Evolutionary conservation across 2,888 invertebrate genomes (phyloP).

Genomic region (Drosophila vallismaia): DNA sequence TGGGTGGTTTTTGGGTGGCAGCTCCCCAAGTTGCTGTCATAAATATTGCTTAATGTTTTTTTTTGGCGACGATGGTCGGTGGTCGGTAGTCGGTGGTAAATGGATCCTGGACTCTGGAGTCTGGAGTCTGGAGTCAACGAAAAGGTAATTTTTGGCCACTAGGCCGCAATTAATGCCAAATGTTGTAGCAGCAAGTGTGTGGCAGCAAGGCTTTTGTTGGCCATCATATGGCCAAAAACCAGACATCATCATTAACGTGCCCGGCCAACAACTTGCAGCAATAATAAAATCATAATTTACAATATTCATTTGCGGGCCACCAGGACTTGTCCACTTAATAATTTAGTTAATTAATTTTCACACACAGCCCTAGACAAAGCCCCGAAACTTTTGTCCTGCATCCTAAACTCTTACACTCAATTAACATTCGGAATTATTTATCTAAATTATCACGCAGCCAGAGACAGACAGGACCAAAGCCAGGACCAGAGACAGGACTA

Average conservation of each 20-base stretch:
- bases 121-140: too few relatives aligned
- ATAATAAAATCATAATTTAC: conserved; percentile 75
- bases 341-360: conserved; percentile 77
- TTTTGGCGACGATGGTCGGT: conserved; percentile 47
- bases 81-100: neutral
- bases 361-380: conserved; percentile 24
- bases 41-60: conserved; percentile 72
- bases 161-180: conserved; percentile 77
- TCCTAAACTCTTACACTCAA: conserved; percentile 74
- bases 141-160: conserved; percentile 70
- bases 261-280: conserved; percentile 69
- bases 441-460: conserved; percentile 62
- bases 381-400: conserved; percentile 53
- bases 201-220: neutral
- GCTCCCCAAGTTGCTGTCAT: conserved; percentile 46
- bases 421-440: conserved; percentile 78
- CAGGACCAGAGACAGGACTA: neutral
- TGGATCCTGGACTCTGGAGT: conserved; percentile 7
- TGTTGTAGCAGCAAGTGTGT: conserved; percentile 10
- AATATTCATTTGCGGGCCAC: conserved; percentile 52
- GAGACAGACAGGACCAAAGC: conserved; percentile 28
- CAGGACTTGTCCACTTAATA: conserved; percentile 55
- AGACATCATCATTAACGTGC: conserved; percentile 73
- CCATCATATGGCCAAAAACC: conserved; percentile 47
- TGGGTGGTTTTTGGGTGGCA: neutral